Conservation (phyloP, 2,797 vertebrate genomes). For the Poliocrania exsul region DNA sequence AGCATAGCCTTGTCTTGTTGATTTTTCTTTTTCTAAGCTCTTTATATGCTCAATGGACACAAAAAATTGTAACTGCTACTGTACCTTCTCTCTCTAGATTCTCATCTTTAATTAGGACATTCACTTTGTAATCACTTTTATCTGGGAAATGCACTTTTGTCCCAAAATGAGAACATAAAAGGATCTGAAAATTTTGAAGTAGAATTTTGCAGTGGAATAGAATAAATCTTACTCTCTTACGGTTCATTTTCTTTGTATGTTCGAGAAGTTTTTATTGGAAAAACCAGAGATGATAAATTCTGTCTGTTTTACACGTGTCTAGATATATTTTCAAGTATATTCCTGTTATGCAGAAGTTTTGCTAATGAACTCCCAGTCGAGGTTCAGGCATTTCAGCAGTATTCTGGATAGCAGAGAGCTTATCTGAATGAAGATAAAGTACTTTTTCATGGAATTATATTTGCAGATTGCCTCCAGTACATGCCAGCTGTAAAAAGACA, state of each 20-base stretch:
- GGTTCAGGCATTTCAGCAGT: neutral
- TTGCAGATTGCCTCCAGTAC: neutral
- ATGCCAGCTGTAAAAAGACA: neutral
- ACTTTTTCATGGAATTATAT: neutral
- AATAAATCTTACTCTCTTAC: neutral
- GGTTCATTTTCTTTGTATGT: neutral
- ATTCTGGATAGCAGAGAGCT: neutral
- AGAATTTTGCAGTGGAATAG: neutral
- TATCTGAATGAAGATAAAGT: neutral
- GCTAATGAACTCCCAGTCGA: conserved; percentile 2
- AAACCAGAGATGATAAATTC: neutral
- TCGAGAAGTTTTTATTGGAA: conserved; percentile 1
- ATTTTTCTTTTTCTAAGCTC: neutral
- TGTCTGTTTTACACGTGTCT: neutral
- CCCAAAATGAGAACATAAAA: neutral
- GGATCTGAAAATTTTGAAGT: neutral
- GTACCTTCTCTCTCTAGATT: neutral
- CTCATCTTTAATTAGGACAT: neutral
- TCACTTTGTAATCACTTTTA: neutral
- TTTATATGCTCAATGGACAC: neutral
- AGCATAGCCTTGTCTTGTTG: neutral
- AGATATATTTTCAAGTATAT: neutral
- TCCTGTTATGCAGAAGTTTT: neutral
- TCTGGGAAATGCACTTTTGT: neutral
- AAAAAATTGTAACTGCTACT: neutral